Conservation (phyloP, 2,113 vertebrate genomes). For the Pomatostomus ruficeps region DNA sequence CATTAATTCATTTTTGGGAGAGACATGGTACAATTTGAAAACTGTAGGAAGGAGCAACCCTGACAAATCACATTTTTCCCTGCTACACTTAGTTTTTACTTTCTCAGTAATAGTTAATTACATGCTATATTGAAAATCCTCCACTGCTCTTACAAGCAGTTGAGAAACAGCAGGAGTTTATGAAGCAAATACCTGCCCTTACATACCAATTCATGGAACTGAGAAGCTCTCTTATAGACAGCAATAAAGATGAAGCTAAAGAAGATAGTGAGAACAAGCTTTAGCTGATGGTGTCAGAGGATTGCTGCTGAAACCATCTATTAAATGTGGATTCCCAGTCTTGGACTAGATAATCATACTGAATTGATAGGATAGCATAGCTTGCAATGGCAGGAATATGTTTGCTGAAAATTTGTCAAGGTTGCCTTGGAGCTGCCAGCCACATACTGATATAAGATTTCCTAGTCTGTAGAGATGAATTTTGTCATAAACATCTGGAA, state of each 20-base stretch:
- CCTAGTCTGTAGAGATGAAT: not conserved
- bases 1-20: not conserved
- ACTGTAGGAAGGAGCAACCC: constrained; percentile 3
- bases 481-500: not conserved
- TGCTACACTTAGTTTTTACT: constrained; percentile 20
- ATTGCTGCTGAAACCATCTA: constrained; percentile 46
- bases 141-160: not conserved
- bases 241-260: constrained; percentile 32
- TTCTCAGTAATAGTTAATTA: constrained; percentile 27
- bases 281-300: constrained; percentile 37
- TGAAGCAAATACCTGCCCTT: constrained; percentile 17
- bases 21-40: constrained; percentile 17
- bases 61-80: constrained; percentile 26
- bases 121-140: not conserved
- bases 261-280: constrained; percentile 23
- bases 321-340: constrained; percentile 32
- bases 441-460: not conserved
- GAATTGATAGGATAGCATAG: constrained; percentile 40
- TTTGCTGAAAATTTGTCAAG: constrained; percentile 48
- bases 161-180: constrained; percentile 33
- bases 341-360: constrained; percentile 43
- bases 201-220: not conserved
- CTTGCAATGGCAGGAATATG: constrained; percentile 11
- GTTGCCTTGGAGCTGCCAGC: not conserved
- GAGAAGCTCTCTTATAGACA: constrained; percentile 16